Evolutionary conservation across 2,113 vertebrate genomes (phyloP).

Genomic region (Cebus imitator): DNA sequence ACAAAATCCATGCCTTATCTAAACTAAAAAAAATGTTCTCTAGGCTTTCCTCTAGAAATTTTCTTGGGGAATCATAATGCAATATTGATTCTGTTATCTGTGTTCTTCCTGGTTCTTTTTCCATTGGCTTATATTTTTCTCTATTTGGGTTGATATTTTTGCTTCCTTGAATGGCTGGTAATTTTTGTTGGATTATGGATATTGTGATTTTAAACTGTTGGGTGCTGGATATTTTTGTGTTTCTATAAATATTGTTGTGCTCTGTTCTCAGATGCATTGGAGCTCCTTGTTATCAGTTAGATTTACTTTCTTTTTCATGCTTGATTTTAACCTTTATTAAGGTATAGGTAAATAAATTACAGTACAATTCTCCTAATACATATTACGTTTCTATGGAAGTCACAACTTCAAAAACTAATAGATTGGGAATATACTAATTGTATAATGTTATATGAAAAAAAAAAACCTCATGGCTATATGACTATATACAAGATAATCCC

Average conservation of each 20-base stretch:
- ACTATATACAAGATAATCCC: accelerated
- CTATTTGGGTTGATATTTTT: background rate
- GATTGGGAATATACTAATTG: accelerated
- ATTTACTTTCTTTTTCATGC: background rate
- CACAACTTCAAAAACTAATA: too few relatives aligned
- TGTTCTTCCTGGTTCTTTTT: background rate
- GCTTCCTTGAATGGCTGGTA: background rate
- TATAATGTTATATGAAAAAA: background rate
- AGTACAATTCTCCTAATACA: background rate
- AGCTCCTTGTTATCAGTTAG: background rate
- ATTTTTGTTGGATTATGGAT: background rate
- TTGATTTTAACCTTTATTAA: background rate
- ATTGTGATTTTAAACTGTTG: background rate
- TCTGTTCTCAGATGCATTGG: background rate
- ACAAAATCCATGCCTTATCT: too few relatives aligned
- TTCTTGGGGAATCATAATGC: too few relatives aligned
- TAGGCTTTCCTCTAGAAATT: too few relatives aligned
- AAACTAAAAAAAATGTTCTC: too few relatives aligned
- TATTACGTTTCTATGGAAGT: background rate
- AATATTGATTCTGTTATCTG: background rate
- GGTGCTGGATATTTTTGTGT: background rate
- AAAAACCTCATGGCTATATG: background rate
- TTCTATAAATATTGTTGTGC: background rate
- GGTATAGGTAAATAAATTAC: background rate
- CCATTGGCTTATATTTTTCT: background rate